Evolutionary conservation across 1,140 invertebrate genomes (phyloP), one percentile per base, ranked within the genome.

Genomic region (Nasonia longicornis): DNA sequence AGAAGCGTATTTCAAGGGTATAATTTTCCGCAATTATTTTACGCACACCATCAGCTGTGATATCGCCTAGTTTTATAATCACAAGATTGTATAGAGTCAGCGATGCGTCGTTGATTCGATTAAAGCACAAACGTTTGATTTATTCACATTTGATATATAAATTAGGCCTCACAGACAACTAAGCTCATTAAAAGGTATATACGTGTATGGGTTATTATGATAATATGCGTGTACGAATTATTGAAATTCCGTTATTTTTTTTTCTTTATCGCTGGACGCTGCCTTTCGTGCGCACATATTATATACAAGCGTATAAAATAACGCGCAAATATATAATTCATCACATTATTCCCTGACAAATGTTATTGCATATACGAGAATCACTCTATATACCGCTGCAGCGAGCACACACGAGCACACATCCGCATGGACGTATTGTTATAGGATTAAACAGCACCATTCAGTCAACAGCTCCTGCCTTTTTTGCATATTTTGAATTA

Each of bases 271-370:
- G 45, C 72, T 10, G 4, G 20, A 7, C 29, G 26, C 26, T 26
- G 11, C 11, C 22, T 3, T 31, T 48, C 26, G 38, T 45, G 7
- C 12, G n/a, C 70, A 8, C 42, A 22, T 38, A 67, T 6, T 45
- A 7, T 8, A 38, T 42, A 79, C 31, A 79, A 26, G 22, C 22
- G 58, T 45, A 52, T 4, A 29, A 12, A 69, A 70, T 77, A 35
- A 35, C 3, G 26, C 45, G 63, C 52, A 16, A 16, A 66, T 80
- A 66, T 80, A 58, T 7, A 31, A 66, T 48, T 80, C 35, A 80
- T 74, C 58, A 35, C 58, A 66, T 58, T 58, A 58, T 74, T 66
- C 63, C 38, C 52, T 74, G 52, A 66, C 38, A 74, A 74, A 74
- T 66, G 48, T 63, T 79, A 58, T 6, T 3, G 20, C 38, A 26